A percentile compares a stretch with the other conserved stretches of the same genome.
Evolutionary conservation across 2,888 invertebrate genomes (phyloP).

Genomic region (Bugula neritina): DNA sequence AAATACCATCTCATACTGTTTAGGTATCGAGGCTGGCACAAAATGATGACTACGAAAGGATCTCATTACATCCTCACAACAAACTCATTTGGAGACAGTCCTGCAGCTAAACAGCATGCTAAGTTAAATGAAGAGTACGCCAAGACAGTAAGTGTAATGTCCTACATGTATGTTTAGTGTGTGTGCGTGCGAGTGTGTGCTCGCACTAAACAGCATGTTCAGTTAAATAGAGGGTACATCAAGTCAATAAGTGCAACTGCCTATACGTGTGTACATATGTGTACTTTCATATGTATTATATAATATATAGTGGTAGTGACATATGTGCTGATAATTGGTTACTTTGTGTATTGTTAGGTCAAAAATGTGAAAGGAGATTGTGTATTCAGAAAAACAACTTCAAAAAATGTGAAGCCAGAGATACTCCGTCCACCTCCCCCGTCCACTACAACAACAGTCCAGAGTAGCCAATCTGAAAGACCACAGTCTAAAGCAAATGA

Average conservation of each 20-base stretch:
- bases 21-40: conserved; percentile 42
- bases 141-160: background rate
- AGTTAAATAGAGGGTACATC: too few species aligned
- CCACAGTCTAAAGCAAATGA: background rate
- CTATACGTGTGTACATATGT: too few species aligned
- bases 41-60: conserved; percentile 35
- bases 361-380: conserved; percentile 22
- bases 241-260: too few species aligned
- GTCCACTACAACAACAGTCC: background rate
- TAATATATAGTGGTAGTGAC: too few species aligned
- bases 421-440: conserved; percentile 1
- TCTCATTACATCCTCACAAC: conserved; percentile 37
- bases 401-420: conserved; percentile 15
- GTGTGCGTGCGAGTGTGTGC: background rate
- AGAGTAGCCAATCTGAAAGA: background rate
- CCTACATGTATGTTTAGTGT: background rate
- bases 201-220: too few species aligned
- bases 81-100: conserved; percentile 28
- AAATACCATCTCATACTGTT: too few species aligned
- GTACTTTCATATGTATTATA: too few species aligned
- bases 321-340: too few species aligned
- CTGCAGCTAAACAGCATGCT: background rate
- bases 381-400: conserved; percentile 1
- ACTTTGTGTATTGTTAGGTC: background rate
- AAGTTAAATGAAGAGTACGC: background rate